These are phyloP conservation scores for Habropoda laboriosa DNA, from an alignment of 1,140 invertebrate species.

Conservation along the genomic window DNA sequence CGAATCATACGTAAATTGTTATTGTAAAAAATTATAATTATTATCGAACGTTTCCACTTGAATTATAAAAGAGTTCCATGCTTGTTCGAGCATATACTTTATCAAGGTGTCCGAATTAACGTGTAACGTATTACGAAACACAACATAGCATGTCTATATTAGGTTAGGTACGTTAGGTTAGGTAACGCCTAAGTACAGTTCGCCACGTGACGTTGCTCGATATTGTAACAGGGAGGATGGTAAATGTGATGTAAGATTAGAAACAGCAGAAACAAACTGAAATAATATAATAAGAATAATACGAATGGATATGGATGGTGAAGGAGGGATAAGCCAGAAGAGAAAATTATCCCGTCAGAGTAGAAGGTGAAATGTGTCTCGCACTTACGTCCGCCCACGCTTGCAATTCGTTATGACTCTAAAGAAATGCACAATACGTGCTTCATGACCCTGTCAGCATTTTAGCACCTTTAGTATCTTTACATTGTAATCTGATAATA, in stretches of 20 bases:
- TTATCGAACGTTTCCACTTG: too few species aligned
- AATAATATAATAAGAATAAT: neutral
- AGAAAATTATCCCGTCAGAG: constrained; percentile 78
- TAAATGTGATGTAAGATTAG: too few species aligned
- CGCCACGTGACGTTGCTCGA: neutral
- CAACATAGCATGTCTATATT: too few species aligned
- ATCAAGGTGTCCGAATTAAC: too few species aligned
- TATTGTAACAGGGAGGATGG: neutral
- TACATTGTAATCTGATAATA: constrained; percentile 77
- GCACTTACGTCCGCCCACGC: constrained; percentile 77
- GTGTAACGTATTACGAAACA: too few species aligned
- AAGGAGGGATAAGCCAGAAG: constrained; percentile 61
- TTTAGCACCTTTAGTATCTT: constrained; percentile 76
- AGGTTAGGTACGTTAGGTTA: too few species aligned
- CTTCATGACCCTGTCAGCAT: constrained; percentile 74
- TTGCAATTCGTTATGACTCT: constrained; percentile 73
- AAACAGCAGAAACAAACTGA: neutral
- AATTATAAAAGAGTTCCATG: too few species aligned
- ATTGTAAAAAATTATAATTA: too few species aligned
- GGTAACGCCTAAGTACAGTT: too few species aligned
- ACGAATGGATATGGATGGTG: constrained; percentile 66
- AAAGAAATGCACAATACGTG: constrained; percentile 63
- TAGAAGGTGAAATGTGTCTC: constrained; percentile 65
- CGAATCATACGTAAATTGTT: too few species aligned
- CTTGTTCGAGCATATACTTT: too few species aligned